Evolutionary conservation across 2,797 vertebrate species (phyloP), one percentile per base, ranked within the genome.

Genomic region (Chrysocyon brachyurus): DNA sequence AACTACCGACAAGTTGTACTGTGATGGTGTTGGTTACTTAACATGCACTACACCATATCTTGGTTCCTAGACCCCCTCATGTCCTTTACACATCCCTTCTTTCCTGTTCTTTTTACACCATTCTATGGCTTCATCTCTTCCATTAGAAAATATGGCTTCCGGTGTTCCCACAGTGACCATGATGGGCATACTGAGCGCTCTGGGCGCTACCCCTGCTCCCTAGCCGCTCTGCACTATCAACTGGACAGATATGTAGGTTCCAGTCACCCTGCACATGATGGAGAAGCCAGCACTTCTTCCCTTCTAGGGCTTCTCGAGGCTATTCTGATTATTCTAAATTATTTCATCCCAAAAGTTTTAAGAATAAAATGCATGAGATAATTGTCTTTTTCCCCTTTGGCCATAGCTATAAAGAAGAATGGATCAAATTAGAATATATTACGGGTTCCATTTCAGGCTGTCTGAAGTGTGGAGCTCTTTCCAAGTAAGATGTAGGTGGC

Each of bases 361-460:
- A 87, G 87, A 90, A 84, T 59, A 68, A 95, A 91, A 94, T 52
- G 57, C 49, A 56, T 0, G 7, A 88, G 85, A 87, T 83, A 86
- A 75, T 90, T 96, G 91, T 93, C 90, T 90, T 85, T 88, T 88
- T 46, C 64, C 56, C 87, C 90, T 40, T 91, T 97, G 96, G 93
- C 90, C 70, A 92, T 36, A 77, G 75, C 46, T 90, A 56, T 77
- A 78, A 85, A 96, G 91, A 95, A 88, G 56, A 91, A 93, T 57
- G 68, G 72, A 87, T 79, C 61, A 83, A 92, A 96, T 91, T 90
- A 82, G 56, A 95, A 96, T 94, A 70, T 49, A 56, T 40, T 17
- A n/a, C 5, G 59, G 94, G 52, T 36, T 86, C 77, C 72, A 61
- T 88, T 77, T 94, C 75, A 22, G n/a, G 81, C 73, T 49, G 1